A percentile compares a stretch with the other conserved stretches of the same genome.
Evolutionary conservation across 2,113 vertebrate species (phyloP).

Genomic region (Talpa occidentalis): DNA sequence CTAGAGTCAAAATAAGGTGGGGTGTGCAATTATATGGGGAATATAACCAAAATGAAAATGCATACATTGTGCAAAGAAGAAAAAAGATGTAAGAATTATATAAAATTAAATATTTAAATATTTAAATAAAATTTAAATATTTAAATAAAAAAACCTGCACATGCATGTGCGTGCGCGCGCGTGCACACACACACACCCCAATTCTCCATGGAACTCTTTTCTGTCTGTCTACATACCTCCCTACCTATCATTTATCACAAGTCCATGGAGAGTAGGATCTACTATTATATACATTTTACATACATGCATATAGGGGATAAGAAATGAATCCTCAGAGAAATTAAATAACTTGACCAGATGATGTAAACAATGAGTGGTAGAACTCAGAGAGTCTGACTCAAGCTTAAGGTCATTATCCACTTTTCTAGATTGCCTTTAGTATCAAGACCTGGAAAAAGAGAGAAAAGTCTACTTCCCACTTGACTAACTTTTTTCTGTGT

Average conservation of each 20-base stretch:
- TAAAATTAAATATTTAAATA: too few species aligned
- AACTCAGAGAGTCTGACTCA: not conserved
- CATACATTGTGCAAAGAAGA: too few species aligned
- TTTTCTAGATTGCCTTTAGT: not conserved
- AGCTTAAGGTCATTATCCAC: not conserved
- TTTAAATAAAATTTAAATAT: too few species aligned
- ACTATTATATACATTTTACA: not conserved
- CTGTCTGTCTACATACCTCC: not conserved
- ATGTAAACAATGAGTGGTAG: not conserved
- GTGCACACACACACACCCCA: too few species aligned
- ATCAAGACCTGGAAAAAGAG: not conserved
- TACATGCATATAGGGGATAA: not conserved
- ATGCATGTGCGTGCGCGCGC: too few species aligned
- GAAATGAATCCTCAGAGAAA: slow-evolving; percentile 20
- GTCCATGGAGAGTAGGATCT: not conserved
- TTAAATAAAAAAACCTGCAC: not conserved
- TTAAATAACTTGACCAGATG: not conserved
- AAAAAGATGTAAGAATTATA: too few species aligned
- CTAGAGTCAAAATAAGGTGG: too few species aligned
- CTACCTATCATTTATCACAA: not conserved
- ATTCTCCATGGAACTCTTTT: not conserved
- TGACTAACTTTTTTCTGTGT: not conserved
- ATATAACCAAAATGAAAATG: too few species aligned
- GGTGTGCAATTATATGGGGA: too few species aligned
- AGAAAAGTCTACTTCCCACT: slow-evolving; percentile 1